A percentile compares a stretch with the other conserved stretches of the same genome.
Conservation (phyloP, 2,888 invertebrate genomes). For the Dicranocentrus wangi region DNA sequence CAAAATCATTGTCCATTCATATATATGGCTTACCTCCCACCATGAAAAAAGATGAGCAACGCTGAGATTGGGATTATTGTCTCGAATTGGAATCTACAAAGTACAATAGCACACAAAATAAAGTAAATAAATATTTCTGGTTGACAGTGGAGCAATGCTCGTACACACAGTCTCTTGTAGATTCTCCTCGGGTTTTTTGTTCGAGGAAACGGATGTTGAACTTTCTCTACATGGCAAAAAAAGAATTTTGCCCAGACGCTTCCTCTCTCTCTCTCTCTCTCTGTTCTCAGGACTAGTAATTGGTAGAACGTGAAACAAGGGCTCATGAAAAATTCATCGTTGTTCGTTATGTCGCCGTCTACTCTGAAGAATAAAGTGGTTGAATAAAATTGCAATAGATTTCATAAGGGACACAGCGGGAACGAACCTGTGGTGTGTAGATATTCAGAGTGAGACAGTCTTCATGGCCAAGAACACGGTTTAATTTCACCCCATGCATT, state of each 20-base stretch:
- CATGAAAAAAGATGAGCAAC: constrained; percentile 66
- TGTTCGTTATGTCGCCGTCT: neutral
- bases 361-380: too few relatives aligned
- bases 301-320: neutral
- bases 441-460: constrained; percentile 65
- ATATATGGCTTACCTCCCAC: constrained; percentile 58
- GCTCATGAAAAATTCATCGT: constrained; percentile 19
- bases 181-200: too few relatives aligned
- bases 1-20: too few relatives aligned
- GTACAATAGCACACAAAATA: neutral
- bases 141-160: too few relatives aligned
- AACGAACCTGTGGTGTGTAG: constrained; percentile 62
- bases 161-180: too few relatives aligned
- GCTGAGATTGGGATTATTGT: constrained; percentile 45
- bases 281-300: too few relatives aligned
- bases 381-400: too few relatives aligned
- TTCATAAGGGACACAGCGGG: too few relatives aligned
- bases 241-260: too few relatives aligned
- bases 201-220: too few relatives aligned
- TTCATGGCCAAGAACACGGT: constrained; percentile 64
- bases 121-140: neutral
- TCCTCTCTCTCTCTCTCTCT: too few relatives aligned
- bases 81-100: constrained; percentile 43
- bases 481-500: constrained; percentile 51
- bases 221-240: too few relatives aligned